A percentile compares a stretch with the other conserved stretches of the same genome.
Conservation (phyloP, 2,888 invertebrate genomes). For the Hydropsyche betteni region DNA sequence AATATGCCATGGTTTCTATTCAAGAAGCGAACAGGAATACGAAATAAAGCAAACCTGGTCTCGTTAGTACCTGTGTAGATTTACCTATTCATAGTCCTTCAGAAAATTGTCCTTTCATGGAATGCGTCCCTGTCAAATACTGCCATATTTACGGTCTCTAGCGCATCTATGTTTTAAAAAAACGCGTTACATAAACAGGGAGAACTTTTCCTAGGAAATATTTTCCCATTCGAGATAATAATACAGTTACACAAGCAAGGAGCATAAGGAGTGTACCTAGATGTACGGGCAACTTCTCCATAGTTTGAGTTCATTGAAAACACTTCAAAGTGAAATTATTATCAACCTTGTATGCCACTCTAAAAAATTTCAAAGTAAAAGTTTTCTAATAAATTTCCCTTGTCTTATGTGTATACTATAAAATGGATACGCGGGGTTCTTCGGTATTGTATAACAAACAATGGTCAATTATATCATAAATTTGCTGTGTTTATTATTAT, state of each 20-base stretch:
- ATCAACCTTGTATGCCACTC: not conserved
- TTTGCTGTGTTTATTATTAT: no score
- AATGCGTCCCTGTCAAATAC: no score
- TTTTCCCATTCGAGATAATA: slow-evolving; percentile 9
- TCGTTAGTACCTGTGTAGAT: no score
- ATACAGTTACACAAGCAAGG: slow-evolving; percentile 1
- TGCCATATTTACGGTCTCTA: not conserved
- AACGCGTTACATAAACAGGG: not conserved
- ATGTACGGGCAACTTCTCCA: not conserved
- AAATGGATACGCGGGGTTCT: no score
- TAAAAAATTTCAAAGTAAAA: not conserved
- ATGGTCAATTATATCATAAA: no score
- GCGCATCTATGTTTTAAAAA: not conserved
- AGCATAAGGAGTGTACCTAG: not conserved
- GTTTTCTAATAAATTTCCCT: slow-evolving; percentile 18
- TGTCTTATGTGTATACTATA: no score
- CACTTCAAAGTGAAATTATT: slow-evolving; percentile 11
- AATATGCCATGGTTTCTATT: no score
- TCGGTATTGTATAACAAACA: no score
- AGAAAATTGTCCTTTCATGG: no score
- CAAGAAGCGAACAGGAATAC: no score
- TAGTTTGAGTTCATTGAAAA: slow-evolving; percentile 16
- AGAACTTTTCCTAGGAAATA: not conserved
- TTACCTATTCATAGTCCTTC: no score
- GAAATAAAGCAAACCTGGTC: no score